Conservation (phyloP, 1,140 invertebrate species). For the Apolygus lucorum region DNA sequence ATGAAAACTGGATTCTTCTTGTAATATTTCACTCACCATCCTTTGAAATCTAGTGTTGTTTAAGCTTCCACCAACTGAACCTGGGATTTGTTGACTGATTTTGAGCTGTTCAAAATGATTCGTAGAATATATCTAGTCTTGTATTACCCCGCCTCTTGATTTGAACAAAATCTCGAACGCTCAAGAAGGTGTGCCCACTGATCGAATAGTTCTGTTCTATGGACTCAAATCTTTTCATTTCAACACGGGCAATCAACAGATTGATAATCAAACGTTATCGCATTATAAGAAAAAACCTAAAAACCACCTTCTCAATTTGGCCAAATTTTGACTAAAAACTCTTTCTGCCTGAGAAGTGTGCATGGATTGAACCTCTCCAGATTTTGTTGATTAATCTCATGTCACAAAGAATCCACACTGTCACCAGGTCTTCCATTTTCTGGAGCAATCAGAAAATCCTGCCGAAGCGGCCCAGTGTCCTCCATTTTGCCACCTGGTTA, state of each 20-base stretch:
- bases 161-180: constrained; percentile 20
- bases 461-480: too few relatives aligned
- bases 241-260: constrained; percentile 23
- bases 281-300: too few relatives aligned
- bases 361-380: too few relatives aligned
- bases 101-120: constrained; percentile 13
- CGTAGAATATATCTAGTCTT: constrained; percentile 19
- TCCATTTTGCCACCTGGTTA: too few relatives aligned
- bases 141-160: constrained; percentile 20
- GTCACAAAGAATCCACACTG: too few relatives aligned
- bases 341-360: too few relatives aligned
- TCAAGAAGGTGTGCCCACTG: constrained; percentile 28
- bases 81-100: background rate
- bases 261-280: too few relatives aligned
- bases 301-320: too few relatives aligned
- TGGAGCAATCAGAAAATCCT: too few relatives aligned
- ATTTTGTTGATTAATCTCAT: too few relatives aligned
- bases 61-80: background rate
- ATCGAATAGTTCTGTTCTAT: constrained; percentile 28
- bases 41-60: constrained; percentile 28
- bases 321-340: too few relatives aligned
- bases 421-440: too few relatives aligned
- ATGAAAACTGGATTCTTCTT: constrained; percentile 26
- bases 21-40: constrained; percentile 28
- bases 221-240: constrained; percentile 23